Evolutionary conservation across 2,797 vertebrate genomes (phyloP), one percentile per base, ranked within the genome.

Genomic region (Odontamblyopus rebecca): DNA sequence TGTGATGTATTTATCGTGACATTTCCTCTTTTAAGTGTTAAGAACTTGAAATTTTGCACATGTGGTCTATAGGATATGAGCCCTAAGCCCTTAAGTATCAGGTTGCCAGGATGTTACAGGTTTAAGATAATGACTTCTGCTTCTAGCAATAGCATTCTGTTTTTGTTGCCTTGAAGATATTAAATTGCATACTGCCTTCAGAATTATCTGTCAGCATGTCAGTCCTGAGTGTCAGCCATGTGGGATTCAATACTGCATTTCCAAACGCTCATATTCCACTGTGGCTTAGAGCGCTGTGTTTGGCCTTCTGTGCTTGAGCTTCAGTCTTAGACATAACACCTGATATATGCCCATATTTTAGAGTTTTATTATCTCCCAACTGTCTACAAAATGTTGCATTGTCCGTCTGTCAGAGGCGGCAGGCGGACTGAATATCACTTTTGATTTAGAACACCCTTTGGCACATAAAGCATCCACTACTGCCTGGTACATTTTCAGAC

Each of bases 251-350:
- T 50, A 2, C 32, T 68, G 1, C 69, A 2, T 77, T 85, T 71
- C 62, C 11, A 76, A 30, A 70, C 72, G 67, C 77, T 82, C 66
- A 2, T 74, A 72, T 86, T 81, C 23, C 64, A 71, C 63, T 80
- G 82, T 32, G 56, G 56, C 68, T 71, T 71, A 32, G 53, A 74
- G 70, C 62, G 59, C 41, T 60, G 60, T 85, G 68, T 80, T 74
- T 79, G 72, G 69, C 74, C n/a, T 72, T 69, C 74, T 76, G 80
- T 76, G 71, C 80, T 78, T 69, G 35, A 67, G 71, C 67, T 63
- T 68, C 54, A 18, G 35, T 77, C 68, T 19, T 67, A 70, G 19
- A 70, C 75, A 68, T 29, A 29, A 16, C 3, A 69, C 32, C 23
- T 56, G 70, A 75, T 69, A 71, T 41, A 12, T 51, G 68, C 72